Evolutionary conservation across 1,140 invertebrate genomes (phyloP).

Genomic region (Calycopis cecrops): DNA sequence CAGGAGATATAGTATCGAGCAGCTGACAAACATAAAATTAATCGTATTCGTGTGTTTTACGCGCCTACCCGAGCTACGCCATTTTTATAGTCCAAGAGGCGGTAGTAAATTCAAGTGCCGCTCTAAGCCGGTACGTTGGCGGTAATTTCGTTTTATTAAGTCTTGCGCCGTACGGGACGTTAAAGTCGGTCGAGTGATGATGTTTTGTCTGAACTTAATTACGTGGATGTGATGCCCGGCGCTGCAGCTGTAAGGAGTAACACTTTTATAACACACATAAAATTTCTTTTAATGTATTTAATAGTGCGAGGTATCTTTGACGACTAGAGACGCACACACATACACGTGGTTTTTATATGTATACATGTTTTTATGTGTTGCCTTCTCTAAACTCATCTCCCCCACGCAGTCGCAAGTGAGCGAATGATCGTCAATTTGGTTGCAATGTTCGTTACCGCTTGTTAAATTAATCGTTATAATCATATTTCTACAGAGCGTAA

Average conservation of each 20-base stretch:
- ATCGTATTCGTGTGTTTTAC: slow-evolving; percentile 6
- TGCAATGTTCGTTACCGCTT: too few species aligned
- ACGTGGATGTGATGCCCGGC: not conserved
- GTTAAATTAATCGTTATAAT: too few species aligned
- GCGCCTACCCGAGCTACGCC: slow-evolving; percentile 13
- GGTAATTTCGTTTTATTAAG: slow-evolving; percentile 51
- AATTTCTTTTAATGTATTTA: too few species aligned
- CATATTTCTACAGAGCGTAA: too few species aligned
- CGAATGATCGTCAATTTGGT: too few species aligned
- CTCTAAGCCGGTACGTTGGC: slow-evolving; percentile 28
- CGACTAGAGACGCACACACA: too few species aligned
- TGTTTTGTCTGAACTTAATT: slow-evolving; percentile 18
- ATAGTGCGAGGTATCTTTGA: too few species aligned
- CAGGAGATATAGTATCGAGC: not conserved
- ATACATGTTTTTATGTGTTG: too few species aligned
- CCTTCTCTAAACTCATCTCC: too few species aligned
- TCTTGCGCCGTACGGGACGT: slow-evolving; percentile 35
- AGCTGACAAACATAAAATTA: slow-evolving; percentile 8
- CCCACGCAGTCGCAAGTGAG: too few species aligned
- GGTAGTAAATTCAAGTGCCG: slow-evolving; percentile 43
- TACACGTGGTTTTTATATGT: too few species aligned
- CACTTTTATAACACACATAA: slow-evolving; percentile 13
- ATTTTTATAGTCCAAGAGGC: slow-evolving; percentile 40
- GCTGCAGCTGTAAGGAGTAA: too few species aligned
- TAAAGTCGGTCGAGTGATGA: slow-evolving; percentile 21